phyloP scores from a whole-genome alignment of 2,113 vertebrate species.

The Gasterosteus nipponicus region DNA sequence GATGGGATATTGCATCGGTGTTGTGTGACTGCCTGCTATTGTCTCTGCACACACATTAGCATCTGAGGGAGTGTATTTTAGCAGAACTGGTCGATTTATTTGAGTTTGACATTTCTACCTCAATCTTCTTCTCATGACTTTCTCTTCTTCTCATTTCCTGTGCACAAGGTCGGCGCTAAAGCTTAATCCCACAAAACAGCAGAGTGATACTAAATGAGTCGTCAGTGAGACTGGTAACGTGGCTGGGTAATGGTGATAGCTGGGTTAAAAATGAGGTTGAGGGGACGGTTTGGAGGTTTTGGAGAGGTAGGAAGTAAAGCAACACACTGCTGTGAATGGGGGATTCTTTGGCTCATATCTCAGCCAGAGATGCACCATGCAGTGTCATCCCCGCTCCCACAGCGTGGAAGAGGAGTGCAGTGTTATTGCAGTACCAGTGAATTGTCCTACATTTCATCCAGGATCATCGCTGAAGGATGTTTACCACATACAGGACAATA shows the following conservation, averaged over 20 bases:
- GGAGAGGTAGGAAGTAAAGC: neutral
- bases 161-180: neutral
- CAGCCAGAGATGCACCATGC: neutral
- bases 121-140: constrained; percentile 6
- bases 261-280: neutral
- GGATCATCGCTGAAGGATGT: neutral
- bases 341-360: neutral
- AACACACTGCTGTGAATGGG: too few relatives aligned
- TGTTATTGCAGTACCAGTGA: neutral
- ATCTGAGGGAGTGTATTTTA: neutral
- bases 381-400: neutral
- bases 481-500: neutral
- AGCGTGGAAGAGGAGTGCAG: constrained; percentile 7
- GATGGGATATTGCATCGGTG: constrained; percentile 56
- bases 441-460: constrained; percentile 1
- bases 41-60: constrained; percentile 24
- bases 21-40: constrained; percentile 22
- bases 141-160: constrained; percentile 6
- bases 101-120: neutral
- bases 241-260: neutral
- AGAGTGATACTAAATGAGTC: constrained; percentile 13
- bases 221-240: neutral
- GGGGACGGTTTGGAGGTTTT: neutral
- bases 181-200: constrained; percentile 13
- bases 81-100: neutral